phyloP scores from a whole-genome alignment of 2,797 vertebrate genomes.

The Benthosema pterotum region DNA sequence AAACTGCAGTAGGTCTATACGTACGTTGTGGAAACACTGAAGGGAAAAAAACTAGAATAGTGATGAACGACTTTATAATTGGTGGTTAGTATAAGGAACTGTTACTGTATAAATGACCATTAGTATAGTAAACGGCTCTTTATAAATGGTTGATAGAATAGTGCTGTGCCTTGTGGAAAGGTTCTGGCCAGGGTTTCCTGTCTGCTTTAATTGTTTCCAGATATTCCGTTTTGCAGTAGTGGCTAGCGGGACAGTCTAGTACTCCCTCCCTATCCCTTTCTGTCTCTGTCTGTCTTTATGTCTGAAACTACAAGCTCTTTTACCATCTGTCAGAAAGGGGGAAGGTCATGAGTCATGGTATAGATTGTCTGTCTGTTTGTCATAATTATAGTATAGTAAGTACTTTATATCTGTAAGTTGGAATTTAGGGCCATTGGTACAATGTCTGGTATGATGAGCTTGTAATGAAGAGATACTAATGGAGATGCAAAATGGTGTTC shows the following conservation, averaged over 20 bases:
- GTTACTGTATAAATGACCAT: slow-evolving; percentile 10
- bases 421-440: too few relatives aligned
- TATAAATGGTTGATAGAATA: slow-evolving; percentile 37
- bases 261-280: slow-evolving; percentile 1
- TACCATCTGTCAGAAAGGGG: slow-evolving; percentile 62
- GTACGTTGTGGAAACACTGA: slow-evolving; percentile 8
- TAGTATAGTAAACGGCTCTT: slow-evolving; percentile 32
- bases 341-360: slow-evolving; percentile 67
- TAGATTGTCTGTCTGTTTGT: slow-evolving; percentile 58
- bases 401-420: too few relatives aligned
- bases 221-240: slow-evolving; percentile 67
- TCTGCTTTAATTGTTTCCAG: slow-evolving; percentile 75
- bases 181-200: slow-evolving; percentile 50
- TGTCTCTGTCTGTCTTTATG: slow-evolving; percentile 72
- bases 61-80: slow-evolving; percentile 13
- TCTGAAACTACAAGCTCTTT: slow-evolving; percentile 65
- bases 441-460: too few relatives aligned
- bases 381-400: too few relatives aligned
- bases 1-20: too few relatives aligned
- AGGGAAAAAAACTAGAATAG: slow-evolving; percentile 17
- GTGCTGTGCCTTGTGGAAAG: slow-evolving; percentile 44
- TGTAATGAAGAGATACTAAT: too few relatives aligned
- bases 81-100: slow-evolving; percentile 19
- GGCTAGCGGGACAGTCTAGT: slow-evolving; percentile 49
- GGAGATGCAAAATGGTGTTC: too few relatives aligned